Evolutionary conservation across 2,113 vertebrate genomes (phyloP), one percentile per base, ranked within the genome.

Genomic region (Xyliphius kryptos): DNA sequence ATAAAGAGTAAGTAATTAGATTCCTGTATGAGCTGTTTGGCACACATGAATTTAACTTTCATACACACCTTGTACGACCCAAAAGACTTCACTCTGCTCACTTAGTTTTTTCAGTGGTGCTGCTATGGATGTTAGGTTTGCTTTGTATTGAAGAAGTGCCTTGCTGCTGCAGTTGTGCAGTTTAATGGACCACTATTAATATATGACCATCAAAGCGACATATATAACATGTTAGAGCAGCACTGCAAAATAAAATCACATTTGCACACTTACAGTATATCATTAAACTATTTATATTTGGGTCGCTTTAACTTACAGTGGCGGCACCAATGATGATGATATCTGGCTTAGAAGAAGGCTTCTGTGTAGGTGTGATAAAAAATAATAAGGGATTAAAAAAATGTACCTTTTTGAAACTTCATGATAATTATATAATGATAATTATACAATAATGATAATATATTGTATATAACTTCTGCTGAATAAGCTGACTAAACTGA

Each of bases 151-250:
- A 19, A 88, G 70, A 53, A 99, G 86, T 0, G 91, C 83, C 82
- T 97, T 92, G 0, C 73, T 88, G 81, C 91, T 97, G 69, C 92
- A 94, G 56, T 91, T 85, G 71, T 91, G 91, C 81, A 94, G 82
- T 86, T 95, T 97, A 83, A 99, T 98, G 70, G 94, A 95, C 96
- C 96, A 99, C 96, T 99, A 76, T 22, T 75, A 46, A 55, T 54
- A 68, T 17, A 62, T 5, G 8, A 77, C 41, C n/a, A n/a, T n/a
- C n/a, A 37, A 50, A 12, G 11, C 40, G 9, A 43, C n/a, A n/a
- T 3, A 13, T 43, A 5, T 12, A 43, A 13, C n/a, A 43, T 43
- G 9, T n/a, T n/a, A 43, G 6, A 43, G 11, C 40, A 43, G 62
- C 49, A 69, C 2, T 2, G 15, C 20, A n/a, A 55, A 56, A 68